These are phyloP conservation scores for Garrulus glandarius DNA, from an alignment of 2,797 vertebrate genomes.

Conservation along the genomic window DNA sequence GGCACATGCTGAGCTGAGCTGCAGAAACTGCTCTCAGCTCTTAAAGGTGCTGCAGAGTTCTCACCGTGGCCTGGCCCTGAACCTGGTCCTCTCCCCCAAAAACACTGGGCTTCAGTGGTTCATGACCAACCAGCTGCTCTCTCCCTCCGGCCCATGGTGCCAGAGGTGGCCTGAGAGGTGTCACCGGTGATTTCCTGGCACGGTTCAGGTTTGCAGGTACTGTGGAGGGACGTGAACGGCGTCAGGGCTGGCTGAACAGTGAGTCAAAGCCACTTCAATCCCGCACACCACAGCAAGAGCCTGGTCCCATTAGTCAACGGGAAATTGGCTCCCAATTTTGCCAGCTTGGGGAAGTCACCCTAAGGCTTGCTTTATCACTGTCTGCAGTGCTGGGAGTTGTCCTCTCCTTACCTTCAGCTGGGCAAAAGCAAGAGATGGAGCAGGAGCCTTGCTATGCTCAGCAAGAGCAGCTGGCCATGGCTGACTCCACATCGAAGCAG, in stretches of 20 bases:
- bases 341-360: slow-evolving; percentile 37
- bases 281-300: background rate
- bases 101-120: background rate
- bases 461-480: background rate
- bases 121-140: background rate
- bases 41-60: background rate
- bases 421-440: background rate
- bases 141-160: rapidly evolving
- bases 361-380: slow-evolving; percentile 37
- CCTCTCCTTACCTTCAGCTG: background rate
- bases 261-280: slow-evolving; percentile 54
- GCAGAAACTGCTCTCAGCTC: background rate
- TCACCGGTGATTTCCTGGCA: rapidly evolving
- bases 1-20: background rate
- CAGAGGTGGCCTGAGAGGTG: background rate
- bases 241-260: background rate
- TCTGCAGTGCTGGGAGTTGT: background rate
- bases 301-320: slow-evolving; percentile 41
- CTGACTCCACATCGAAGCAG: background rate
- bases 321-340: slow-evolving; percentile 30
- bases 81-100: background rate
- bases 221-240: background rate
- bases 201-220: background rate
- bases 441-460: background rate
- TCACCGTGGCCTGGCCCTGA: rapidly evolving